Base-by-base conservation (phyloP, 2,888 invertebrate species). In the Rosalia funebris region DNA sequence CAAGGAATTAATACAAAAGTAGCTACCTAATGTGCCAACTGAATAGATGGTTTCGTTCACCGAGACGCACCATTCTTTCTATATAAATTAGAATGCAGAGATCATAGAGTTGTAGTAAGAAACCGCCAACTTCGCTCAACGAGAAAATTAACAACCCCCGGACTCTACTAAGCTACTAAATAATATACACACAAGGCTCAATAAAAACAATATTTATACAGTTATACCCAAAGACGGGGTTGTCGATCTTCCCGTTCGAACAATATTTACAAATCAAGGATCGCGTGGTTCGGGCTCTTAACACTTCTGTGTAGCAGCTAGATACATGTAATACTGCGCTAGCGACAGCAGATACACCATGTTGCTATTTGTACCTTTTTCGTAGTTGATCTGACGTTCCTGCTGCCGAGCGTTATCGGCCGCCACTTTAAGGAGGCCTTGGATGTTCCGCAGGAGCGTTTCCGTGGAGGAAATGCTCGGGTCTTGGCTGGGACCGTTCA, bases 401-500 rank as follows among this genome's bases (percentile, higher is more conserved):
- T 96, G 96, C 79, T 96, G 96, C 74, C 96, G 88, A 55, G 96
- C 96, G 83, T 96, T 96, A 82, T 97, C 96, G 1, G 96, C 96
- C n/a, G 97, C 97, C 63, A 97, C 96, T 83, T 97, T 96, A 66
- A 97, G 88, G 68, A 97, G 87, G 53, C 96, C 96, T 83, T 97
- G 96, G 77, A 98, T 97, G 82, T 97, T 97, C 78, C 96, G 87
- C 71, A 97, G 88, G 70, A 97, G 86, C 62, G 95, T 96, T 84
- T 97, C 96, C 60, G 96, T 95, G 75, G 95, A 95, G 68, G 93
- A 93, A 73, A 88, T 84, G 78, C 84, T 84, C 46, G 86, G 84
- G 68, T 87, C 86, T 72, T 87, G 88, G 59, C 71, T 67, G 65
- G 80, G 76, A 73, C 82, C 84, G 57, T 85, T 84, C 68, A 82